These are phyloP conservation scores for Deilephila porcellus DNA, from an alignment of 2,888 invertebrate genomes.

Conservation along the genomic window DNA sequence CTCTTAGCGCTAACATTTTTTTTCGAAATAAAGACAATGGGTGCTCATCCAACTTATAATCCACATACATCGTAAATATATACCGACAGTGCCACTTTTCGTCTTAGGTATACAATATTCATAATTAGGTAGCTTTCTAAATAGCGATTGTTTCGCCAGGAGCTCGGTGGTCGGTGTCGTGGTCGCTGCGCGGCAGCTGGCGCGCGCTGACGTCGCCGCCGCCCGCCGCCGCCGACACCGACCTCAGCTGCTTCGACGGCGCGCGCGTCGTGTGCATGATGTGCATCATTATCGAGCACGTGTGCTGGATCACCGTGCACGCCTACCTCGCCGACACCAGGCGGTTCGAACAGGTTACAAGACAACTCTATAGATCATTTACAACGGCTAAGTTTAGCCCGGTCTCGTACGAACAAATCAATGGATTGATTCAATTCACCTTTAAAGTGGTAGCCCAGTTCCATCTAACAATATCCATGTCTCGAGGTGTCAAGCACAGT, in stretches of 20 bases:
- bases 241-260: conserved; percentile 72
- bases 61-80: too few relatives aligned
- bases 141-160: conserved; percentile 43
- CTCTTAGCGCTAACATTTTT: too few relatives aligned
- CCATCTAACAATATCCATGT: too few relatives aligned
- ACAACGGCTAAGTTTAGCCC: neutral
- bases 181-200: conserved; percentile 69
- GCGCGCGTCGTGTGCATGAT: conserved; percentile 75
- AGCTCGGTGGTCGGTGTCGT: conserved; percentile 61
- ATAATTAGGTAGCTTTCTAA: too few relatives aligned
- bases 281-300: conserved; percentile 77
- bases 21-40: too few relatives aligned
- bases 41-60: too few relatives aligned
- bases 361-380: neutral
- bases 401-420: too few relatives aligned
- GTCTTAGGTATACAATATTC: too few relatives aligned
- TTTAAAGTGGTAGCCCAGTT: too few relatives aligned
- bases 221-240: conserved; percentile 49
- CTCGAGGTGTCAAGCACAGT: too few relatives aligned
- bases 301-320: conserved; percentile 74
- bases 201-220: conserved; percentile 56
- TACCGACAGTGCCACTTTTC: too few relatives aligned
- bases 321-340: conserved; percentile 66
- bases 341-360: conserved; percentile 62
- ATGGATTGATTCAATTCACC: too few relatives aligned